Evolutionary conservation across 2,113 vertebrate genomes (phyloP).

Genomic region (Edolisoma coerulescens): DNA sequence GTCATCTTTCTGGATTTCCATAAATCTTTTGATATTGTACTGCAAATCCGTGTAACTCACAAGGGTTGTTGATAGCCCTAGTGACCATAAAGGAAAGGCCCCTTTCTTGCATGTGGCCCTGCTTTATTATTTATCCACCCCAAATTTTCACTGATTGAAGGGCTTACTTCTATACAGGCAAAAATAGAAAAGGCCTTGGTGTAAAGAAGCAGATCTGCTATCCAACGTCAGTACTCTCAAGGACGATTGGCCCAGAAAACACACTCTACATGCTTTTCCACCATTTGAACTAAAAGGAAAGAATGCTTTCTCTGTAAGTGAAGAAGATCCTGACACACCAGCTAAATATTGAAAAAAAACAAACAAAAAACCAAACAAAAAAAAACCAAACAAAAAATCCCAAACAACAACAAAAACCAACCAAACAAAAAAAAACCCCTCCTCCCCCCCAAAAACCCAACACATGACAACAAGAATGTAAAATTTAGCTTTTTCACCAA

Average conservation of each 20-base stretch:
- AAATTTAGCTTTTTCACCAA: not conserved
- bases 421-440: fast-evolving
- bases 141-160: not conserved
- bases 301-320: not conserved
- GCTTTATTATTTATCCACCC: not conserved
- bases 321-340: not conserved
- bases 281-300: not conserved
- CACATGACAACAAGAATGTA: not conserved
- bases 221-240: not conserved
- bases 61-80: not conserved
- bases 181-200: not conserved
- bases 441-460: too few species aligned
- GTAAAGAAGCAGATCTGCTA: not conserved
- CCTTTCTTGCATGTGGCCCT: not conserved
- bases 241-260: not conserved
- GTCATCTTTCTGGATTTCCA: not conserved
- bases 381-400: too few species aligned
- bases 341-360: not conserved
- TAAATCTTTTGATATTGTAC: not conserved
- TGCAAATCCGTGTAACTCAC: fast-evolving
- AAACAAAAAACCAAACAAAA: not conserved
- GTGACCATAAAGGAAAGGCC: not conserved
- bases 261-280: not conserved
- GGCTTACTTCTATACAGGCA: not conserved
- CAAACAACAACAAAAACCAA: too few species aligned